Evolutionary conservation across 2,888 invertebrate species (phyloP).

Genomic region (Ormyrus thymus): DNA sequence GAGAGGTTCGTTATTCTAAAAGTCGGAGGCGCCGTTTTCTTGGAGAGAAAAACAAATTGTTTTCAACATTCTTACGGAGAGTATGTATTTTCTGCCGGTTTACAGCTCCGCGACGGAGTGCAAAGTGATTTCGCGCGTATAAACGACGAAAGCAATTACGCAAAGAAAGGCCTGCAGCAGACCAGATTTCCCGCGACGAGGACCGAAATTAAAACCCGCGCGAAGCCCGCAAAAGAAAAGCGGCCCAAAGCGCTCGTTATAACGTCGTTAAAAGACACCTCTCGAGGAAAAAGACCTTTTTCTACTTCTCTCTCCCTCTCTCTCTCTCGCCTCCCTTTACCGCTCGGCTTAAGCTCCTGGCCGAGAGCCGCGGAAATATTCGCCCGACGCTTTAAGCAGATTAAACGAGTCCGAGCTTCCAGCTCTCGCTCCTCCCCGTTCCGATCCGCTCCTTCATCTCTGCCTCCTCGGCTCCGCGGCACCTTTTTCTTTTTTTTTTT

Average conservation of each 20-base stretch:
- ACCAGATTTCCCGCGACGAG: background rate
- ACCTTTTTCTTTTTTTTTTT: background rate
- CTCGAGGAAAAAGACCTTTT: background rate
- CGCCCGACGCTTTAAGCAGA: slow-evolving; percentile 17
- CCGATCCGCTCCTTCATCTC: slow-evolving; percentile 8
- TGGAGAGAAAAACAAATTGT: background rate
- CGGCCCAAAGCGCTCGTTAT: slow-evolving; percentile 3
- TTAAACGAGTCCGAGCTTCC: background rate
- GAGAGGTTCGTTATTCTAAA: too few species aligned
- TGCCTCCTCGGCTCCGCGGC: background rate
- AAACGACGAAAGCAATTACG: too few species aligned
- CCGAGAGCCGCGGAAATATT: background rate
- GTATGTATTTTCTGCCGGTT: background rate
- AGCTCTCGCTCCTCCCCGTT: background rate
- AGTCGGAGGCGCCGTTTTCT: too few species aligned
- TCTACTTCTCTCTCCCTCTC: too few species aligned
- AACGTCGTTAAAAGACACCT: slow-evolving; percentile 10
- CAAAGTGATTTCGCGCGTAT: too few species aligned
- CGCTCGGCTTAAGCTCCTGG: too few species aligned
- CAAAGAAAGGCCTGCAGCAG: too few species aligned
- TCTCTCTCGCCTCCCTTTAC: background rate
- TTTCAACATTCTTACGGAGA: background rate
- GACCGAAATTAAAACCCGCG: background rate
- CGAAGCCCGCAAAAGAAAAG: background rate
- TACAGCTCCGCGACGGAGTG: background rate